These are phyloP conservation scores for Lysandra bellargus DNA, from an alignment of 2,888 invertebrate genomes.

Conservation along the genomic window DNA sequence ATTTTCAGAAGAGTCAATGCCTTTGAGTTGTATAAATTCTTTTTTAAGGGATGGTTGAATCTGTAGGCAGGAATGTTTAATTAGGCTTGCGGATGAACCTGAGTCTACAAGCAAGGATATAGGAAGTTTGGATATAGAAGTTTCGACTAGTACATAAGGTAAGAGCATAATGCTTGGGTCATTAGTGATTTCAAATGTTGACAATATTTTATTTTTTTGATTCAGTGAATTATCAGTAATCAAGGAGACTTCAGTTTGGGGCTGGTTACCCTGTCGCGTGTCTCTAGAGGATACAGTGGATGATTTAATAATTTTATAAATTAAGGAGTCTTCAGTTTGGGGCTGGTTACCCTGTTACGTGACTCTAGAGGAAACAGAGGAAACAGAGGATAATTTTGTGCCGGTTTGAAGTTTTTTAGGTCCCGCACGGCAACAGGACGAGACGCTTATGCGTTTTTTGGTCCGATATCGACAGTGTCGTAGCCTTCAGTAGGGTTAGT, in stretches of 20 bases:
- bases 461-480: too few species aligned
- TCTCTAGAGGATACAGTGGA: neutral
- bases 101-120: slow-evolving; percentile 34
- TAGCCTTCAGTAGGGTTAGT: too few species aligned
- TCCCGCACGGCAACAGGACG: too few species aligned
- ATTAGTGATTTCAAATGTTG: neutral
- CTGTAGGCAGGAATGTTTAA: slow-evolving; percentile 24
- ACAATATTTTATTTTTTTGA: slow-evolving; percentile 6
- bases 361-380: neutral
- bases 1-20: too few species aligned
- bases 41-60: neutral
- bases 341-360: neutral
- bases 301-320: neutral
- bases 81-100: slow-evolving; percentile 33
- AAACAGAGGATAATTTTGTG: neutral
- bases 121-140: slow-evolving; percentile 25
- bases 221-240: neutral
- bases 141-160: neutral
- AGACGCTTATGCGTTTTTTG: too few species aligned
- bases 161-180: neutral
- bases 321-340: neutral
- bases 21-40: neutral
- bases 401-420: too few species aligned
- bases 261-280: neutral
- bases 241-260: neutral